Evolutionary conservation across 2,888 invertebrate genomes (phyloP), one percentile per base, ranked within the genome.

Genomic region (Urechis unicinctus): DNA sequence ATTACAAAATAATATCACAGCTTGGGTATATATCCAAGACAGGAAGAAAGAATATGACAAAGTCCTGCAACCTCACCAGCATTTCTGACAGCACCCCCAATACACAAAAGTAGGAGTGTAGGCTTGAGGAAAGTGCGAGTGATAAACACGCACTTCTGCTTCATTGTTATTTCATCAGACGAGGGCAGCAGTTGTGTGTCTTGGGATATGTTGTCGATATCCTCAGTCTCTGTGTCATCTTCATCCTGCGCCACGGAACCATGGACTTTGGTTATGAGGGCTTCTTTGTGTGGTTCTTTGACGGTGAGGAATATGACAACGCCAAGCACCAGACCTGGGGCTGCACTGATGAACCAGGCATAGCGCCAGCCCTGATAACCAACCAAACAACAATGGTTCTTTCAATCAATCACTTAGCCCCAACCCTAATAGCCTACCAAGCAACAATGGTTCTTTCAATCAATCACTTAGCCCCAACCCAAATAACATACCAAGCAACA

Each of bases 291-390:
- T n/a, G 78, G 78, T 58, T 79, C 79, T 50, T 66, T 70, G 6
- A 79, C 68, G 1, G 75, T 71, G 4, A 73, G 5, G 3, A 78
- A 57, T 26, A 78, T 71, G 17, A 79, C 44, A 1, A 73, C 31
- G 1, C 74, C 77, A 1, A 78, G 55, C 3, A 72, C 56, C 1
- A 78, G 57, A 4, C 79, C 79, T n/a, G 78, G 75, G 5, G 77
- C 68, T 3, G 75, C 79, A 25, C 77, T 69, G 9, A 79, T 64
- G 55, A 71, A 71, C 57, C 74, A 79, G 0, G 75, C 68, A 78
- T 78, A 79, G 49, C 79, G 61, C 79, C 79, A 79, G 1, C 78
- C 77, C 78, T 77, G 66, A 24, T 63, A 41, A n/a, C n/a, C n/a
- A n/a, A n/a, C n/a, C n/a, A n/a, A n/a, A n/a, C n/a, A n/a, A n/a